Conservation (phyloP, 2,113 vertebrate genomes). For the Xiphias gladius region DNA sequence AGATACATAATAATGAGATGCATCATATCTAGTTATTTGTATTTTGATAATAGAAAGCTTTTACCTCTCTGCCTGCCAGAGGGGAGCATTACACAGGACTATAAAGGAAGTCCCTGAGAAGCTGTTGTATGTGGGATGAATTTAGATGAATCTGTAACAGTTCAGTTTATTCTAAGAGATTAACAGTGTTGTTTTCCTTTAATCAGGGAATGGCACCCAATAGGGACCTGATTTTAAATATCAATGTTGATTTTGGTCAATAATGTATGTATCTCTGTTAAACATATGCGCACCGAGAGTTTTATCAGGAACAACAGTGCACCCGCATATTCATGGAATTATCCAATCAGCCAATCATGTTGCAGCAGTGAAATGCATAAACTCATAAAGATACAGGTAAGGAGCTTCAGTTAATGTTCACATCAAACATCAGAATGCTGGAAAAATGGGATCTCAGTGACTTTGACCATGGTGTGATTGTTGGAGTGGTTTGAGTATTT, state of each 20-base stretch:
- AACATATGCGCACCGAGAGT: neutral
- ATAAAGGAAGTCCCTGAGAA: slow-evolving; percentile 29
- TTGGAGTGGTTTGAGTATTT: no score
- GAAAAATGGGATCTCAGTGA: no score
- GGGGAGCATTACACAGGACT: slow-evolving; percentile 29
- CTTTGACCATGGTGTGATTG: no score
- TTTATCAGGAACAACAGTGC: neutral
- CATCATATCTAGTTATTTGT: slow-evolving; percentile 27
- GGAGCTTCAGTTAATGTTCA: no score
- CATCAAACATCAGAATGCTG: no score
- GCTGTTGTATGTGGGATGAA: slow-evolving; percentile 24
- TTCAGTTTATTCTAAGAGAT: neutral
- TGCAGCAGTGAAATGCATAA: neutral
- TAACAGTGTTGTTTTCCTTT: neutral
- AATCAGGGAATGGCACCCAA: neutral
- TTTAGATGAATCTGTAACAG: neutral
- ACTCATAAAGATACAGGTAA: no score
- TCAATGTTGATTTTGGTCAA: neutral
- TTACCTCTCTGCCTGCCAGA: slow-evolving; percentile 13
- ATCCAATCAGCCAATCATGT: neutral
- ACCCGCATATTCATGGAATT: neutral
- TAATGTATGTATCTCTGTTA: neutral
- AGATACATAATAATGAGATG: slow-evolving; percentile 28
- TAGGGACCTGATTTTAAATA: neutral
- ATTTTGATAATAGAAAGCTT: slow-evolving; percentile 20